phyloP scores from a whole-genome alignment of 2,113 vertebrate genomes.

The Neopipo cinnamomea region DNA sequence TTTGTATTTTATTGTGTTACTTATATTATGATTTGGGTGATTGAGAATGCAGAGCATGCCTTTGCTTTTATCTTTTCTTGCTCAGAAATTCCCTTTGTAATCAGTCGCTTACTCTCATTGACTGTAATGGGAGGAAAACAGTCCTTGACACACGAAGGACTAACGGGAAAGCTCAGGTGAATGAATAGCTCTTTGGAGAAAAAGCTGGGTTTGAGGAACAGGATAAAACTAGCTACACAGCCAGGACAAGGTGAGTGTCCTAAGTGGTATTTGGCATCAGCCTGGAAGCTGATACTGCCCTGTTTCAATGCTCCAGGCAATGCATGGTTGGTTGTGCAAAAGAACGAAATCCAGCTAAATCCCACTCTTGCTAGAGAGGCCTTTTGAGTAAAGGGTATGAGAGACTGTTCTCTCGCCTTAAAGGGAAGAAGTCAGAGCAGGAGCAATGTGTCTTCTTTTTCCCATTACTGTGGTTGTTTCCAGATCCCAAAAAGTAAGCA shows the following conservation, averaged over 20 bases:
- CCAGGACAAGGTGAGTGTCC: neutral
- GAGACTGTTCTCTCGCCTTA: neutral
- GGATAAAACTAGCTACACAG: neutral
- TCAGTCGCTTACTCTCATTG: neutral
- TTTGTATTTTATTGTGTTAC: neutral
- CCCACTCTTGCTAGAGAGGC: neutral
- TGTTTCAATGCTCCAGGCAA: neutral
- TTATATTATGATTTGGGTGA: neutral
- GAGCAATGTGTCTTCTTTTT: neutral
- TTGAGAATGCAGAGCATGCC: neutral
- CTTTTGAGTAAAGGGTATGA: neutral
- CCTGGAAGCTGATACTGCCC: neutral
- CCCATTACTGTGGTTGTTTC: neutral
- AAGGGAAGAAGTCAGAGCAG: neutral
- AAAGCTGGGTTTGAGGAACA: neutral
- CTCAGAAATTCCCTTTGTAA: neutral
- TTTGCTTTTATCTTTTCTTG: constrained; percentile 3
- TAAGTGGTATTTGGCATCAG: neutral
- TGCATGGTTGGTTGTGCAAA: neutral
- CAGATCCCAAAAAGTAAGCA: neutral
- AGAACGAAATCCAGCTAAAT: neutral
- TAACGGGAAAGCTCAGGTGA: neutral
- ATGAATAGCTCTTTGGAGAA: neutral
- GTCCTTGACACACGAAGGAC: neutral
- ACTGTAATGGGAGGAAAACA: neutral